Percentiles rank a stretch among this genome's conserved stretches.
Conservation (phyloP, 2,888 invertebrate genomes). For the Euclidia mi region DNA sequence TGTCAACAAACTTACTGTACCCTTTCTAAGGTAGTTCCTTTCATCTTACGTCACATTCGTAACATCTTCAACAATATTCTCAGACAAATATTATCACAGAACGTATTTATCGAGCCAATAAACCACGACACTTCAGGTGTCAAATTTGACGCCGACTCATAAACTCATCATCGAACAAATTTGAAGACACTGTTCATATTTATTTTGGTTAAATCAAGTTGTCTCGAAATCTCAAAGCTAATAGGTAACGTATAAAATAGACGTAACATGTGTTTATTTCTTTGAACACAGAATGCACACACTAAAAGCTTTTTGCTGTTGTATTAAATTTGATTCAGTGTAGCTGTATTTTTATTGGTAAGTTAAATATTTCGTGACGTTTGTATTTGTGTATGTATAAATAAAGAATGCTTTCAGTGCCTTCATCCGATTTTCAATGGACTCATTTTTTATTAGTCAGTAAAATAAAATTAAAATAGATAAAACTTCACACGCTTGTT, state of each 20-base stretch:
- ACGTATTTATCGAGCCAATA: slow-evolving; percentile 28
- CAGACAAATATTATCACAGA: slow-evolving; percentile 16
- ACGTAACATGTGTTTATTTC: slow-evolving; percentile 4
- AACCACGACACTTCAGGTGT: slow-evolving; percentile 44
- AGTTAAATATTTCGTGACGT: slow-evolving; percentile 3
- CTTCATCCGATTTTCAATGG: too few species aligned
- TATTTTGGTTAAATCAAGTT: slow-evolving; percentile 17
- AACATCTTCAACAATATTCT: slow-evolving; percentile 11
- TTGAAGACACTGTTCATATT: slow-evolving; percentile 21
- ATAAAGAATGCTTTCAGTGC: too few species aligned
- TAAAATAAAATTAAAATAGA: too few species aligned
- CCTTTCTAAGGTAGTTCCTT: slow-evolving; percentile 45
- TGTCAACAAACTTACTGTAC: slow-evolving; percentile 65
- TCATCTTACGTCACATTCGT: slow-evolving; percentile 29
- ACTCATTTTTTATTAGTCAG: too few species aligned
- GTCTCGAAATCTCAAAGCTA: slow-evolving; percentile 8
- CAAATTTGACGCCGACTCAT: slow-evolving; percentile 17
- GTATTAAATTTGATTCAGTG: slow-evolving; percentile 5
- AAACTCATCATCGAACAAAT: slow-evolving; percentile 18
- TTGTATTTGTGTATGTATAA: neutral
- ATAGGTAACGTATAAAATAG: slow-evolving; percentile 14
- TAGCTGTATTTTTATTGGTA: neutral
- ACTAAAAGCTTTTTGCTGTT: slow-evolving; percentile 38
- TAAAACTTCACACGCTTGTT: too few species aligned
- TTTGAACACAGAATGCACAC: slow-evolving; percentile 11